These are phyloP conservation scores for Cheilosia vulpina DNA, from an alignment of 2,888 invertebrate genomes.

Conservation along the genomic window DNA sequence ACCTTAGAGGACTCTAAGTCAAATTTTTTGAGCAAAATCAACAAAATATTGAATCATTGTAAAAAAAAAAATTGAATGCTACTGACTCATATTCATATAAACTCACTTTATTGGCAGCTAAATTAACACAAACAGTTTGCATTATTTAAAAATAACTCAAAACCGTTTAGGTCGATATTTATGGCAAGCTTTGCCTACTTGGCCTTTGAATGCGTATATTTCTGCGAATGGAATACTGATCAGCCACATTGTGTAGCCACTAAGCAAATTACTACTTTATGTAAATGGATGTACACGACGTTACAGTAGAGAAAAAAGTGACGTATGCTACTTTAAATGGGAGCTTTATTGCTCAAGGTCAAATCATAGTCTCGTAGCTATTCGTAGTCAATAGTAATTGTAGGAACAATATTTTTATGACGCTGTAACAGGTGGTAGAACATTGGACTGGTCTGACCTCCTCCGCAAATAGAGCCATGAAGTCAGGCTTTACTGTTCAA, in stretches of 20 bases:
- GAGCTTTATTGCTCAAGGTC: background rate
- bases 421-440: no score
- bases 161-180: background rate
- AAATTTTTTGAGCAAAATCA: no score
- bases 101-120: no score
- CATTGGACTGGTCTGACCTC: no score
- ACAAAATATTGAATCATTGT: no score
- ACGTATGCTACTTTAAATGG: background rate
- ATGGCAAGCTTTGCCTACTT: background rate
- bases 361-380: background rate
- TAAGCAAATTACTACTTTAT: background rate
- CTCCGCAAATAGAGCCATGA: no score
- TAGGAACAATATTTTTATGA: background rate
- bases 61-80: no score
- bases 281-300: background rate
- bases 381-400: background rate
- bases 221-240: conserved; percentile 18
- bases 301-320: background rate
- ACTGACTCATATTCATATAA: no score
- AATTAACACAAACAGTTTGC: no score
- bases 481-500: no score
- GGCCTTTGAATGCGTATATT: background rate
- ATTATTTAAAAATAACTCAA: background rate
- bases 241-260: background rate
- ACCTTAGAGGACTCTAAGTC: no score